Percentiles rank a stretch among this genome's conserved stretches.
Evolutionary conservation across 2,113 vertebrate species (phyloP).

Genomic region (Amphilophus citrinellus): DNA sequence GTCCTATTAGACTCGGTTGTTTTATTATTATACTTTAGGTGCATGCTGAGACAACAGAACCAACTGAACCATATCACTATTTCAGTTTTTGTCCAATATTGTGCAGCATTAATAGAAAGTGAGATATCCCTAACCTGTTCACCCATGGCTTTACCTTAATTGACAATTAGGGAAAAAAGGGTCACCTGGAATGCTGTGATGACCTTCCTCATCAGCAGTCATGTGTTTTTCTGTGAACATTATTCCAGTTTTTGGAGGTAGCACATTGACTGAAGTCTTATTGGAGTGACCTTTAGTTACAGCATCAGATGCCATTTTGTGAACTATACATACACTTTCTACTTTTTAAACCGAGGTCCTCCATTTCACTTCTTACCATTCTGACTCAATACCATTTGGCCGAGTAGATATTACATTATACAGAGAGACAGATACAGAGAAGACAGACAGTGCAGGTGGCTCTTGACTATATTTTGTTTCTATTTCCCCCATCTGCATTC

Average conservation of each 20-base stretch:
- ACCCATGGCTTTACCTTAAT: slow-evolving; percentile 22
- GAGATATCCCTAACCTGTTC: background rate
- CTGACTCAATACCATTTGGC: slow-evolving; percentile 34
- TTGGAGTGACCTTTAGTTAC: slow-evolving; percentile 65
- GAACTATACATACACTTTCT: slow-evolving; percentile 27
- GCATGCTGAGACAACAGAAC: background rate
- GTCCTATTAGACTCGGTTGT: background rate
- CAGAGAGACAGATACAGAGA: background rate
- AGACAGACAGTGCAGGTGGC: background rate
- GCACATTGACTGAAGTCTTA: slow-evolving; percentile 31
- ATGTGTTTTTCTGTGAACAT: slow-evolving; percentile 34
- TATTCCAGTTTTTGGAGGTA: slow-evolving; percentile 41
- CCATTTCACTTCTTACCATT: slow-evolving; percentile 40
- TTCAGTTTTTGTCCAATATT: background rate
- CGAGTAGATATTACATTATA: slow-evolving; percentile 34
- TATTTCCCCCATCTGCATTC: slow-evolving; percentile 59
- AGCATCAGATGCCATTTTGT: slow-evolving; percentile 22
- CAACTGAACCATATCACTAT: background rate
- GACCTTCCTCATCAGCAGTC: slow-evolving; percentile 46
- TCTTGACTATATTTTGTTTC: no score
- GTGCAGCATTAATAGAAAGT: background rate
- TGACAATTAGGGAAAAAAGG: background rate
- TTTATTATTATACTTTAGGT: background rate
- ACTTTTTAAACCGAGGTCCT: slow-evolving; percentile 23
- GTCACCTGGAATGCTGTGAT: slow-evolving; percentile 10